phyloP scores from a whole-genome alignment of 2,888 invertebrate genomes.

The Tricholauxania praeusta region DNA sequence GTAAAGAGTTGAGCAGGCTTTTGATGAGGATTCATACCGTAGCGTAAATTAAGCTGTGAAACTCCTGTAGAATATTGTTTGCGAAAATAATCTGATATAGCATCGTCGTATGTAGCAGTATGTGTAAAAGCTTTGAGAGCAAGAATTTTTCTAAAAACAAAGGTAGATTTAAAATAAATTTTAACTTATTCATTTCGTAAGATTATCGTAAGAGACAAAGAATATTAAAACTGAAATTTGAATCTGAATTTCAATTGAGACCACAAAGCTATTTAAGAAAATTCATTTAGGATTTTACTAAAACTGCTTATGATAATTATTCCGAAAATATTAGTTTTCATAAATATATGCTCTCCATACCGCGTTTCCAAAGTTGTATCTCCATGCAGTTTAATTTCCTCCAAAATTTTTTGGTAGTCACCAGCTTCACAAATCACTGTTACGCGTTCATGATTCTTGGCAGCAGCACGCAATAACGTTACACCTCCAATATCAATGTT shows the following conservation, averaged over 20 bases:
- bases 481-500: constrained; percentile 98
- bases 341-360: constrained; percentile 31
- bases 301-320: no score
- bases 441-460: constrained; percentile 96
- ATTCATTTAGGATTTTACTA: no score
- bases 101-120: constrained; percentile 93
- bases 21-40: constrained; percentile 99
- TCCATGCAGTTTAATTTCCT: constrained; percentile 77
- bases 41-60: constrained; percentile 87
- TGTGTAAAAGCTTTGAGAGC: constrained; percentile 96
- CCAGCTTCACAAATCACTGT: constrained; percentile 92
- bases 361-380: constrained; percentile 77
- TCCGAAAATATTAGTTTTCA: background rate
- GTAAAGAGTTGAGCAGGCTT: constrained; percentile 95
- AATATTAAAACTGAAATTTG: background rate
- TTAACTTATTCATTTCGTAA: background rate
- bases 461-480: constrained; percentile 93
- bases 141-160: constrained; percentile 76
- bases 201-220: background rate
- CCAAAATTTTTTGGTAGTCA: constrained; percentile 84
- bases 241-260: background rate
- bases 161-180: background rate
- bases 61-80: constrained; percentile 84
- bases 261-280: background rate
- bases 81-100: constrained; percentile 96